Evolutionary conservation across 1,140 invertebrate species (phyloP), one percentile per base, ranked within the genome.

Genomic region (honey bee (Apis mellifera)): DNA sequence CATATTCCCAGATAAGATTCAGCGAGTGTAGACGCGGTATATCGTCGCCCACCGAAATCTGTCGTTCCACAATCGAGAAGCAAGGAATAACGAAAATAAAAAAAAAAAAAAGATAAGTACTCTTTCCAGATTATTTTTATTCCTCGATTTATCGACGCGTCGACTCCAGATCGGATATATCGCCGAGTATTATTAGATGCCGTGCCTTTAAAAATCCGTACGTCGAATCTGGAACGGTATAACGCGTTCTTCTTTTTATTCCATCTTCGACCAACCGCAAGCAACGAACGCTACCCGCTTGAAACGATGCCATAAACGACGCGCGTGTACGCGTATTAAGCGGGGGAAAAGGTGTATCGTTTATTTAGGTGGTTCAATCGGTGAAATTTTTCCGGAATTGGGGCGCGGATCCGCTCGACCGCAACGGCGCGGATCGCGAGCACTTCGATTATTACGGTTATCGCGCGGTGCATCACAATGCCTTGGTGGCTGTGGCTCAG

Each of bases 1-100:
- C 86, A 78, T 62, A 72, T 87, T 74, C 32, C 68, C 62, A 71
- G 86, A 88, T 88, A 88, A 87, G 83, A 84, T 85, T 78, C 72
- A 69, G 83, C 78, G 78, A 85, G 82, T 78, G 83, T 76, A 76
- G 76, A 70, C 69, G 70, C 75, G 85, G 84, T 79, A 69, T 78
- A 62, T 79, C 86, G 73, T 13, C 57, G 42, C 26, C 72, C n/a
- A n/a, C n/a, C 64, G 77, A 80, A 26, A 85, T 78, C 62, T 78
- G 72, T 81, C 85, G 69, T 72, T 70, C 70, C 57, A 48, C 78
- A 55, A 87, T 82, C 68, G 78, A 55, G 23, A 55, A 57, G 62
- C 48, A 23, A 9, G n/a, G 76, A 19, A 72, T 62, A 83, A 84
- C 55, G 59, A 65, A 82, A 87, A 84, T 65, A 57, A 74, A 19